phyloP scores from a whole-genome alignment of 2,797 vertebrate genomes.

The Cryptoblepharus egeriae region DNA sequence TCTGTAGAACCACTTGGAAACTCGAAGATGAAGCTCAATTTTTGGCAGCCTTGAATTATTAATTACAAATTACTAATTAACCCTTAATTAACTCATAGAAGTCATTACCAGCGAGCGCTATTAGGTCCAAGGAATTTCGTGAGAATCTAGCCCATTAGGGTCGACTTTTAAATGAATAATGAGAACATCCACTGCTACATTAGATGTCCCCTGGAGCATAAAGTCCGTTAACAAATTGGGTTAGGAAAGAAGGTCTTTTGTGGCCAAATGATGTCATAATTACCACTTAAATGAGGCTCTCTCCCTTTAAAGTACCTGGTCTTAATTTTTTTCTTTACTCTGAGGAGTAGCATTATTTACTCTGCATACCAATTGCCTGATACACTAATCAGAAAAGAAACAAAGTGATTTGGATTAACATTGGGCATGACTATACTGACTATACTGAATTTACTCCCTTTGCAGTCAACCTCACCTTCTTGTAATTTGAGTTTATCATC shows the following conservation, averaged over 20 bases:
- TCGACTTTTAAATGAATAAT: constrained; percentile 12
- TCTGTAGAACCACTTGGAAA: background rate
- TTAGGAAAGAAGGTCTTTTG: background rate
- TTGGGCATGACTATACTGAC: too few relatives aligned
- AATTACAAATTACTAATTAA: constrained; percentile 13
- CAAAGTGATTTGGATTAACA: too few relatives aligned
- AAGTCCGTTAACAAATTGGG: constrained; percentile 12
- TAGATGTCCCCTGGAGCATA: background rate
- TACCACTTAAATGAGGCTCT: background rate
- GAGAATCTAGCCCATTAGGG: background rate
- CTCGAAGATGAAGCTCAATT: background rate
- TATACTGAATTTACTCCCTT: too few relatives aligned
- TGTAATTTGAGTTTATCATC: too few relatives aligned
- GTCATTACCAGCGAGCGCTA: background rate
- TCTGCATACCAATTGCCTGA: too few relatives aligned
- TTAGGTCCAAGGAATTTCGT: background rate
- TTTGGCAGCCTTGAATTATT: constrained; percentile 21
- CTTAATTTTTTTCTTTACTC: background rate
- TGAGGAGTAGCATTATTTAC: background rate
- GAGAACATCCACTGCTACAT: background rate
- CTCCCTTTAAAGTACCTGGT: background rate
- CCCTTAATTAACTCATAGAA: background rate
- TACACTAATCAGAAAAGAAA: too few relatives aligned
- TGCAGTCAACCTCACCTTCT: too few relatives aligned
- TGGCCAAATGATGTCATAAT: constrained; percentile 20